phyloP scores from a whole-genome alignment of 2,888 invertebrate genomes.

The Zele albiditarsus region DNA sequence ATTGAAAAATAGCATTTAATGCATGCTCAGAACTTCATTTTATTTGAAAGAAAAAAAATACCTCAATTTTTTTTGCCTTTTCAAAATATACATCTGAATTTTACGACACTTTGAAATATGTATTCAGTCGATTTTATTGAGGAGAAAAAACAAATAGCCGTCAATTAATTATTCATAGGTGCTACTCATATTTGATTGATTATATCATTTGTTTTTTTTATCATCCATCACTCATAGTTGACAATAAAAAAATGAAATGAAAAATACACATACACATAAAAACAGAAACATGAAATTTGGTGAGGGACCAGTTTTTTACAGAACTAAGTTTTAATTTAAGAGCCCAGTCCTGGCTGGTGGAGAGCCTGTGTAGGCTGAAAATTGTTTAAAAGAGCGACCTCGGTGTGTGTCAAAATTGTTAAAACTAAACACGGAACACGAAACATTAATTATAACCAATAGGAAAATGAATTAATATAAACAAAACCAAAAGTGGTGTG shows the following conservation, averaged over 20 bases:
- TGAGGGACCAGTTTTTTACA: slow-evolving; percentile 56
- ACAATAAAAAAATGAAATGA: slow-evolving; percentile 14
- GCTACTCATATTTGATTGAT: background rate
- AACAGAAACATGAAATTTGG: slow-evolving; percentile 46
- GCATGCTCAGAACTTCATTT: slow-evolving; percentile 40
- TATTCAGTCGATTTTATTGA: background rate
- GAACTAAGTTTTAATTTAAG: slow-evolving; percentile 59
- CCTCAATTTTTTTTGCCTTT: background rate
- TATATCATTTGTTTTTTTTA: background rate
- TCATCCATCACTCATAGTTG: slow-evolving; percentile 43
- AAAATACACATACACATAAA: slow-evolving; percentile 11
- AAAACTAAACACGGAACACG: background rate
- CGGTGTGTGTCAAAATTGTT: background rate
- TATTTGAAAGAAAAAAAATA: background rate
- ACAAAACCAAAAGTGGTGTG: slow-evolving; percentile 31
- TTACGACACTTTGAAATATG: background rate
- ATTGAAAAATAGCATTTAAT: slow-evolving; percentile 29
- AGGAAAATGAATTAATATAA: background rate
- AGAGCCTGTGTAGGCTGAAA: slow-evolving; percentile 49
- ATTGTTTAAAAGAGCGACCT: slow-evolving; percentile 28
- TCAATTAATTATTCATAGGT: background rate
- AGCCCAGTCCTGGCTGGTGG: slow-evolving; percentile 50
- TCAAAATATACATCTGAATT: background rate
- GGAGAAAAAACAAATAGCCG: background rate
- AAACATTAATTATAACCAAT: background rate